phyloP scores from a whole-genome alignment of 2,797 vertebrate genomes.

The Echeneis naucrates region DNA sequence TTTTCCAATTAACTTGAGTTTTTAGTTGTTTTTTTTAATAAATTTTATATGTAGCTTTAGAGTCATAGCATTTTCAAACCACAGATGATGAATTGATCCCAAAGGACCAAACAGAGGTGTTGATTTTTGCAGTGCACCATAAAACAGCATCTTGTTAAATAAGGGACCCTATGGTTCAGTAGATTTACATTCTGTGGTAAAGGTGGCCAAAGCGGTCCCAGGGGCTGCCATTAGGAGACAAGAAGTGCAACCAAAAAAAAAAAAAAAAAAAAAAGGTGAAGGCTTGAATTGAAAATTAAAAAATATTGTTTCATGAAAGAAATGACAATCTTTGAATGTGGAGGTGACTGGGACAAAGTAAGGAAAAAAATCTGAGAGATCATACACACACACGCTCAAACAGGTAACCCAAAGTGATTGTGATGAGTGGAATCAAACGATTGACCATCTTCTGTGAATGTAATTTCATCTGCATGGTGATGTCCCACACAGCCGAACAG shows the following conservation, averaged over 20 bases:
- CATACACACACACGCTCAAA: slow-evolving; percentile 5
- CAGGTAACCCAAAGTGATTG: slow-evolving; percentile 55
- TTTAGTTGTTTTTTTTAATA: slow-evolving; percentile 4
- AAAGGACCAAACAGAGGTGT: slow-evolving; percentile 20
- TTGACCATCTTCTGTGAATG: slow-evolving; percentile 50
- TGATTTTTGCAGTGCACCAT: slow-evolving; percentile 47
- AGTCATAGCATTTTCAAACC: slow-evolving; percentile 46
- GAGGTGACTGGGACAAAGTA: slow-evolving; percentile 2
- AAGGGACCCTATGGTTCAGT: slow-evolving; percentile 35
- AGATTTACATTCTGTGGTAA: slow-evolving; percentile 66
- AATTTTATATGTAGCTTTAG: slow-evolving; percentile 12
- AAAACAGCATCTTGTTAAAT: slow-evolving; percentile 64
- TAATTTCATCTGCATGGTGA: slow-evolving; percentile 69
- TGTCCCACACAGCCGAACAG: slow-evolving; percentile 39
- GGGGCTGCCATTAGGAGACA: slow-evolving; percentile 55
- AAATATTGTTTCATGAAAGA: neutral
- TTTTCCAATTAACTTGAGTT: slow-evolving; percentile 18
- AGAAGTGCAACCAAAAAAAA: slow-evolving; percentile 29
- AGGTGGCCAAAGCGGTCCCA: slow-evolving; percentile 56
- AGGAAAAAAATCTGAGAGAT: slow-evolving; percentile 8
- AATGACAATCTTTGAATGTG: neutral
- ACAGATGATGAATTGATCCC: slow-evolving; percentile 50
- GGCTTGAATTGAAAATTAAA: neutral
- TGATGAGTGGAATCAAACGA: slow-evolving; percentile 52
- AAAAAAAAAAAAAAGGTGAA: slow-evolving; percentile 28